Percentiles rank a stretch among this genome's conserved stretches.
phyloP scores from a whole-genome alignment of 2,113 vertebrate genomes.

The Hepsetus odoe region DNA sequence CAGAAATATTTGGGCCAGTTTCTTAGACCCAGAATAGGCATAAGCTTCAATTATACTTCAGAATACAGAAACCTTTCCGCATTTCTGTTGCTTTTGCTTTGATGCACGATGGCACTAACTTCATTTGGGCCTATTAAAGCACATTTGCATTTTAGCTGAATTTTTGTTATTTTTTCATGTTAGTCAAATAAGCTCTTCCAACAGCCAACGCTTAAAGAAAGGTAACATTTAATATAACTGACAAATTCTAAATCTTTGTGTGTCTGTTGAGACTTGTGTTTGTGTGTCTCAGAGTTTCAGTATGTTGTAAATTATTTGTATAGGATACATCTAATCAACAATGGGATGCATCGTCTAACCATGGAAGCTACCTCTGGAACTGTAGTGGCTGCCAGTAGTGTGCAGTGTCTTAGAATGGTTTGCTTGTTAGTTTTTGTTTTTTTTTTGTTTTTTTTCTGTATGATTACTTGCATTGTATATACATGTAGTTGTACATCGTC shows the following conservation, averaged over 20 bases:
- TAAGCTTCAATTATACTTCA: no score
- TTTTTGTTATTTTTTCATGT: constrained; percentile 11
- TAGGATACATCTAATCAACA: constrained; percentile 74
- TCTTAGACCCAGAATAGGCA: no score
- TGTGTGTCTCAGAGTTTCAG: constrained; percentile 10
- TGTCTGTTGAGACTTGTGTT: constrained; percentile 4
- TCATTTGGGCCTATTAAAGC: constrained; percentile 8
- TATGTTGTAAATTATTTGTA: constrained; percentile 87
- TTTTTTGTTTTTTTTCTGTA: constrained; percentile 72
- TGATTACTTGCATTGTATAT: constrained; percentile 79
- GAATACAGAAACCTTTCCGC: not conserved
- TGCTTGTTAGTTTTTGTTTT: constrained; percentile 74
- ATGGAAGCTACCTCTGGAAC: constrained; percentile 97
- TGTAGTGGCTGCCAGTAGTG: constrained; percentile 89
- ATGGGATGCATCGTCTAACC: constrained; percentile 89
- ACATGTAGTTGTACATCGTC: constrained; percentile 85
- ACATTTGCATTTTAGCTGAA: constrained; percentile 12
- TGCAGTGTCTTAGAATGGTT: constrained; percentile 68
- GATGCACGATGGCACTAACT: constrained; percentile 23
- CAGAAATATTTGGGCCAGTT: not conserved
- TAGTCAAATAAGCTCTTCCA: constrained; percentile 50
- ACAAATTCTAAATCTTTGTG: constrained; percentile 60
- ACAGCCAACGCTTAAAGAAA: constrained; percentile 34
- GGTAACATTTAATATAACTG: constrained; percentile 36
- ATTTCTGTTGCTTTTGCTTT: constrained; percentile 26